Conservation (phyloP, 2,888 invertebrate species). For the Magallana nippona region DNA sequence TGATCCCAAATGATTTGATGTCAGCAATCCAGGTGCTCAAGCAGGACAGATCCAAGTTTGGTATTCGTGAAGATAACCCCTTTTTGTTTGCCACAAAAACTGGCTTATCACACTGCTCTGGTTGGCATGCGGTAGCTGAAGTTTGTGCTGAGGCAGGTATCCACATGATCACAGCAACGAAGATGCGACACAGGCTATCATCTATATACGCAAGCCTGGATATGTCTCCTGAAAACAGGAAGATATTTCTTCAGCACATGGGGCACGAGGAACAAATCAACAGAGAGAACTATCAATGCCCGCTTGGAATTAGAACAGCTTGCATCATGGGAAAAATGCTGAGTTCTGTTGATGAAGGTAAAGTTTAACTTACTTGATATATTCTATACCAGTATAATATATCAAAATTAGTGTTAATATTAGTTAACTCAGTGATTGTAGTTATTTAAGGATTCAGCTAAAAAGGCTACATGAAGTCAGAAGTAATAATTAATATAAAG, state of each 20-base stretch:
- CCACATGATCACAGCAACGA: slow-evolving; percentile 17
- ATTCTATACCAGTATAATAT: not conserved
- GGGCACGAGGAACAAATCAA: slow-evolving; percentile 41
- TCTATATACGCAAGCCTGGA: slow-evolving; percentile 43
- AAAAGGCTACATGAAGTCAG: no score
- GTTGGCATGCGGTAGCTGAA: slow-evolving; percentile 42
- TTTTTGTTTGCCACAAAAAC: slow-evolving; percentile 47
- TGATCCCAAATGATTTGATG: slow-evolving; percentile 49
- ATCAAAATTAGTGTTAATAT: no score
- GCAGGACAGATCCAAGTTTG: slow-evolving; percentile 11
- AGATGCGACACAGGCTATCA: slow-evolving; percentile 41
- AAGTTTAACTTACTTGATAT: not conserved
- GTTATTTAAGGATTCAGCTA: no score
- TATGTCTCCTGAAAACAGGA: slow-evolving; percentile 39
- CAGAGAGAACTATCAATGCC: slow-evolving; percentile 48
- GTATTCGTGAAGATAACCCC: slow-evolving; percentile 36
- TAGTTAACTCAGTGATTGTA: no score
- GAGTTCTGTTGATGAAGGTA: slow-evolving; percentile 34
- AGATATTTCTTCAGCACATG: slow-evolving; percentile 48
- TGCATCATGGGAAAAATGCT: slow-evolving; percentile 44
- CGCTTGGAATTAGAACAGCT: slow-evolving; percentile 34
- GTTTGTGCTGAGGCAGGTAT: slow-evolving; percentile 34
- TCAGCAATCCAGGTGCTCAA: slow-evolving; percentile 41
- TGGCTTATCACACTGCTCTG: slow-evolving; percentile 38
- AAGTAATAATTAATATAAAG: no score